Base-by-base conservation (phyloP, 2,888 invertebrate species). In the Napeogenes sylphis region DNA sequence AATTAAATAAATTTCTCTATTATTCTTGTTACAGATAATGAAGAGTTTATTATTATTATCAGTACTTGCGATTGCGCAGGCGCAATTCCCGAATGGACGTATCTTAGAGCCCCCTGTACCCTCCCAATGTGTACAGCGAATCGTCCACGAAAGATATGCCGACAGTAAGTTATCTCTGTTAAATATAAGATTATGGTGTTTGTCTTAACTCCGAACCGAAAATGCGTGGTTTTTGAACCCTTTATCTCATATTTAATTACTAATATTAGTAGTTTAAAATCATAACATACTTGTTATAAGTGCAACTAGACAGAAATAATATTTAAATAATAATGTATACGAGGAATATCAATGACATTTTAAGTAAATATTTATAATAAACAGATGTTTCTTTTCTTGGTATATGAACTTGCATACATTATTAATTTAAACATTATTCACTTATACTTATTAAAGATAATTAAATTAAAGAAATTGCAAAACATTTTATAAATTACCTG, bases 51-150 rank as follows among this genome's bases (percentile, higher is more conserved):
- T 84, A 42, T 64, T 84, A 55, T 72, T 82, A 53, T 76, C 79
- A 32, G 70, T 81, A 62, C 78, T 79, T 42, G 81, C 79, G 55
- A 77, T 72, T 47, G 85, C 85, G 69, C 79, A 77, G 64, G 95
- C 94, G 60, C 95, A 96, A 83, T 95, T 95, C 83, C 93, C 93
- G 60, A 94, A 94, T 76, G 95, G 95, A 42, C 92, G 96, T 70
- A 93, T 95, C 76, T 84, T 96, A 74, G 96, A 96, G 81, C 93
- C 95, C 12, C 96, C 96, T 4, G 92, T 94, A 65, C 95, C 96
- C 14, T 90, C 92, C 32, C 91, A 94, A 55, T 96, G 96, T 76
- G 94, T 95, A 14, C 94, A 95, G 82, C 92, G 96, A 70, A 88
- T 90, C 67, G 92, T 94, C 66, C 94, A 95, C 75, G 94, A 94